A percentile compares a stretch with the other conserved stretches of the same genome.
Evolutionary conservation across 2,888 invertebrate species (phyloP).

Genomic region (Rapana venosa): DNA sequence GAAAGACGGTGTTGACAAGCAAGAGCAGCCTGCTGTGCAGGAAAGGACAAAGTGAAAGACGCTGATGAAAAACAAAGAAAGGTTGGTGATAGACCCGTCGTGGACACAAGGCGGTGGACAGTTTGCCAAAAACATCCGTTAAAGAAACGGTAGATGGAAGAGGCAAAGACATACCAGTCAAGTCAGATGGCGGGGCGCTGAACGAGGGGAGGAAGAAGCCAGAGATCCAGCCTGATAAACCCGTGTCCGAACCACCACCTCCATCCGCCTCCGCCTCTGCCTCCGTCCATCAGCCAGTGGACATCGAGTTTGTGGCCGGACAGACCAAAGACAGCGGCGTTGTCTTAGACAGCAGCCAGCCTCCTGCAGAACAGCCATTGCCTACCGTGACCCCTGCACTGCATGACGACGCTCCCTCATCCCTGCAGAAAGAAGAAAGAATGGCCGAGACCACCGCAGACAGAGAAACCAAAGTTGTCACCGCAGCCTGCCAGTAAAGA

Average conservation of each 20-base stretch:
- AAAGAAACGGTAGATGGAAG: background rate
- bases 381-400: slow-evolving; percentile 24
- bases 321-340: background rate
- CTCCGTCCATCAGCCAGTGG: slow-evolving; percentile 22
- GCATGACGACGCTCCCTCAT: background rate
- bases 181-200: background rate
- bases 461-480: background rate
- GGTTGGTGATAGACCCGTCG: too few species aligned
- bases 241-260: background rate
- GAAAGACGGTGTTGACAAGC: too few species aligned
- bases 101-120: too few species aligned
- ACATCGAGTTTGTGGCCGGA: slow-evolving; percentile 19
- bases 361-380: background rate
- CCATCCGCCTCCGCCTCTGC: background rate
- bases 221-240: slow-evolving; percentile 6
- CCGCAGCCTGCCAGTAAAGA: background rate
- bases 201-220: background rate
- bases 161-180: slow-evolving; percentile 9
- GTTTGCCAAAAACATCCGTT: too few species aligned
- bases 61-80: too few species aligned
- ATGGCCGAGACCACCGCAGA: background rate
- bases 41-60: too few species aligned
- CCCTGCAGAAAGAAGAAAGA: background rate
- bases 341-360: slow-evolving; percentile 32
- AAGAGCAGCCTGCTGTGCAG: too few species aligned